Conservation (phyloP, 1,140 invertebrate species). For the Stenopsyche tienmushanensis region DNA sequence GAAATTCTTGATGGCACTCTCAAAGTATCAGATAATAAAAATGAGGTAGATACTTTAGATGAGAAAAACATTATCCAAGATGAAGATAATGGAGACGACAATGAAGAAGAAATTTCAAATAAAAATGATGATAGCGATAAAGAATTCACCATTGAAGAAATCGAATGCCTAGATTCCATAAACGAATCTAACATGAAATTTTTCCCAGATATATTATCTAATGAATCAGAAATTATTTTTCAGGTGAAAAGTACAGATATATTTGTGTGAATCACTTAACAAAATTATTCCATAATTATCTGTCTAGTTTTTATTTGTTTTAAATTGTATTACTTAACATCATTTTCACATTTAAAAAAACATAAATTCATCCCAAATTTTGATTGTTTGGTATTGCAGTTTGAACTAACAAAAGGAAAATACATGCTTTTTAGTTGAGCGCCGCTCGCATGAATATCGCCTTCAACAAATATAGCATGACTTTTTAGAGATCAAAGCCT, state of each 20-base stretch:
- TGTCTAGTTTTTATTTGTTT: not conserved
- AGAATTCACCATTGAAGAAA: no score
- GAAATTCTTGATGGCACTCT: constrained; percentile 44
- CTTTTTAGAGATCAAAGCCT: no score
- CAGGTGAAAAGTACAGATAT: not conserved
- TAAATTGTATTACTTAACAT: not conserved
- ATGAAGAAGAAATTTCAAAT: not conserved
- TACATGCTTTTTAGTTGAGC: no score
- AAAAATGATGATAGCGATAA: not conserved
- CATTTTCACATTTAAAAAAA: not conserved
- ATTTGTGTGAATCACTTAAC: not conserved
- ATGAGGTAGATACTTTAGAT: constrained; percentile 19
- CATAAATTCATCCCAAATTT: no score
- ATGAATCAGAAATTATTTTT: not conserved
- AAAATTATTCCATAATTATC: not conserved
- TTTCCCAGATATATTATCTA: not conserved
- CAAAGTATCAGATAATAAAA: constrained; percentile 47
- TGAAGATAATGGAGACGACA: not conserved
- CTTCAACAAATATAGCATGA: no score
- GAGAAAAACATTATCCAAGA: constrained; percentile 16
- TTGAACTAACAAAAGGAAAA: no score
- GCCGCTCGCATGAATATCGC: no score
- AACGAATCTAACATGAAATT: no score
- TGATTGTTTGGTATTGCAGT: no score
- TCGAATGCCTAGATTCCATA: no score